These are phyloP conservation scores for Phylloscopus whistleri DNA, from an alignment of 2,113 vertebrate genomes.

Conservation along the genomic window DNA sequence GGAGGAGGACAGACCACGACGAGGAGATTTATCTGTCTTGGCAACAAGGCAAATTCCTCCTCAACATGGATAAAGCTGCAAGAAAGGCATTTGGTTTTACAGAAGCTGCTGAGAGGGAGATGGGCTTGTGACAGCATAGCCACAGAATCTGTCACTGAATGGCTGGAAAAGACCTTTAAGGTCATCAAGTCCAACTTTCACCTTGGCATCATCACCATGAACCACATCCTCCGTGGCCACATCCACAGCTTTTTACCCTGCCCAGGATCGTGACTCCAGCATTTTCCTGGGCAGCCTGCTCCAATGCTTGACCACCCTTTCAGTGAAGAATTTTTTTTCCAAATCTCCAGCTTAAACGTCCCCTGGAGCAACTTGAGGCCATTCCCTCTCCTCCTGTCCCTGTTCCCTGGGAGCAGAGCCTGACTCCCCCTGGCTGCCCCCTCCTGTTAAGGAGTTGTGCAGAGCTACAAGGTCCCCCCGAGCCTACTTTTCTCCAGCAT, in stretches of 20 bases:
- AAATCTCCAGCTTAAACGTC: background rate
- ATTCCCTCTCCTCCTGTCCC: background rate
- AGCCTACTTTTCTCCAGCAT: background rate
- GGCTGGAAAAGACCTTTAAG: background rate
- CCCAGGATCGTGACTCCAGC: background rate
- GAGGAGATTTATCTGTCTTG: background rate
- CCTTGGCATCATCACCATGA: background rate
- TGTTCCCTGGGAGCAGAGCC: background rate
- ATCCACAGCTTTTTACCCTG: background rate
- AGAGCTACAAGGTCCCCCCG: rapidly evolving
- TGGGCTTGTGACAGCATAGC: too few species aligned
- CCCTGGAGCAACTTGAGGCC: rapidly evolving
- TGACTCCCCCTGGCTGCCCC: rapidly evolving
- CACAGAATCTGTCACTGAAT: background rate
- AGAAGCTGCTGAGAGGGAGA: background rate
- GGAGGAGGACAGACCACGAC: rapidly evolving
- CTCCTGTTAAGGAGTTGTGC: background rate
- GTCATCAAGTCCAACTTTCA: background rate
- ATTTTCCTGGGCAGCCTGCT: background rate
- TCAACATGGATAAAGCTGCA: background rate
- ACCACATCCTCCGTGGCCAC: background rate
- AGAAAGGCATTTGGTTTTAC: background rate
- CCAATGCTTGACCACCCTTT: too few species aligned
- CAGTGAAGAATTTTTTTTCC: background rate
- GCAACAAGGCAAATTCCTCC: background rate